phyloP scores from a whole-genome alignment of 2,888 invertebrate genomes.

The Dendrolimus houi region DNA sequence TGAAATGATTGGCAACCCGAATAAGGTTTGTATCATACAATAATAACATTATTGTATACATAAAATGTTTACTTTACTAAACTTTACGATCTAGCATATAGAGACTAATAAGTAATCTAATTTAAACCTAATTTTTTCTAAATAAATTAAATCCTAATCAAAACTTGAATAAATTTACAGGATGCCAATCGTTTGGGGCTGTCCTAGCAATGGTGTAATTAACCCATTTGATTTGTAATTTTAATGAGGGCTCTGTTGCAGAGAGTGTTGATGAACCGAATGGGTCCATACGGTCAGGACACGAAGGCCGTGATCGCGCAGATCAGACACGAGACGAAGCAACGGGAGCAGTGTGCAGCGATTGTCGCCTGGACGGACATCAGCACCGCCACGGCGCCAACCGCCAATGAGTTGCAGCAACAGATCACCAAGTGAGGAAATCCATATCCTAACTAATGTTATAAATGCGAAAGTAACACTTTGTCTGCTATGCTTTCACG shows the following conservation, averaged over 20 bases:
- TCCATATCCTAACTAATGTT: not conserved
- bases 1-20: no score
- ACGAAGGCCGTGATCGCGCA: constrained; percentile 32
- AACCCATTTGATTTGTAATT: no score
- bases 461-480: not conserved
- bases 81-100: no score
- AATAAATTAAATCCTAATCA: no score
- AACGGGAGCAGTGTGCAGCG: constrained; percentile 19
- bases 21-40: no score
- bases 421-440: constrained; percentile 37
- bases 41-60: no score
- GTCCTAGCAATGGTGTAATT: no score
- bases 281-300: constrained; percentile 38
- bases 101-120: no score
- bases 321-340: constrained; percentile 24
- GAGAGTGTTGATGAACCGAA: constrained; percentile 43
- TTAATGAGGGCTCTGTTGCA: constrained; percentile 15
- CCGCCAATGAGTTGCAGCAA: constrained; percentile 27
- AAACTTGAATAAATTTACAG: no score
- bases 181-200: no score
- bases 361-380: constrained; percentile 27
- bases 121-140: no score
- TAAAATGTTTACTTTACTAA: no score
- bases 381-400: constrained; percentile 11
- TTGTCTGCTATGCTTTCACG: not conserved